Evolutionary conservation across 2,113 vertebrate species (phyloP), one percentile per base, ranked within the genome.

Genomic region (Psittacara wagleri): DNA sequence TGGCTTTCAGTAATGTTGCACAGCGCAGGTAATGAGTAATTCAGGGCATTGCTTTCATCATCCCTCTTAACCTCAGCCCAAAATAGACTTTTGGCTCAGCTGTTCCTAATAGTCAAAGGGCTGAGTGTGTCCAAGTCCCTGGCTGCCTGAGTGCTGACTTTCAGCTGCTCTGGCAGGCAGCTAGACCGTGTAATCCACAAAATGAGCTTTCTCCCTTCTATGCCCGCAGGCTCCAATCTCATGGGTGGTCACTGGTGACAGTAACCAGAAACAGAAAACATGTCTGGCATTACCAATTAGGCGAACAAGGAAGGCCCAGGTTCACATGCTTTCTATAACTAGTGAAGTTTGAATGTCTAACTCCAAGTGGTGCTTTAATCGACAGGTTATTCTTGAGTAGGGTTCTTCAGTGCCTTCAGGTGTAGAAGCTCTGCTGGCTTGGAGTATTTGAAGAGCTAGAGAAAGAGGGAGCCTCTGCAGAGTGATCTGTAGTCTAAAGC

Each of bases 101-200:
- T 91, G 33, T 33, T 94, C 29, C 63, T 68, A 29, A 15, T 18
- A 59, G 55, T 74, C 25, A 9, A 74, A 64, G 33, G 48, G 80
- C 22, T 67, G 70, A 76, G 41, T 80, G 54, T 23, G 33, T 63
- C 63, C 16, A 46, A 35, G 46, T 67, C 28, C 33, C 12, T 28
- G 35, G 23, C 35, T 91, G 35, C 52, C 19, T 1, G 0, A 41
- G 28, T 22, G 54, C 75, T 75, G 48, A 77, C 14, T 86, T 88
- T 6, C n/a, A 51, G 64, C 55, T 94, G 68, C 31, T 84, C 31
- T 95, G 64, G 46, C 43, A 48, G 16, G 15, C 1, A 14, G 37
- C 35, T 78, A 54, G 44, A 46, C 59, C 0, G 0, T 54, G 9
- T 49, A 88, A 67, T 12, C 17, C 61, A 48, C 0, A 59, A 52